Conservation (phyloP, 2,797 vertebrate genomes). For the Sphaeramia orbicularis region DNA sequence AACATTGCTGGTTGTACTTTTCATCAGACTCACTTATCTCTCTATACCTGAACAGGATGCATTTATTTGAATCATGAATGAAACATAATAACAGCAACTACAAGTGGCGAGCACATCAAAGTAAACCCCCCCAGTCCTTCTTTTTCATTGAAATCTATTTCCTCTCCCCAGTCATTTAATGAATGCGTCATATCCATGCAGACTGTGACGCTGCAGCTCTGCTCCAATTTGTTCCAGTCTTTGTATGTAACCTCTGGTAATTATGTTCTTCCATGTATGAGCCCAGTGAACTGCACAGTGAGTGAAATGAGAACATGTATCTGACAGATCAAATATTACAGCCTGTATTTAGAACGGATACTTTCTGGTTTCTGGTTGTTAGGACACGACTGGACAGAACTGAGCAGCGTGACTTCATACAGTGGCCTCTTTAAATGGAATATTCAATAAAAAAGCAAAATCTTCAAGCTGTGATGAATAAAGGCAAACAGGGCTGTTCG, state of each 20-base stretch:
- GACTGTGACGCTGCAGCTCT: background rate
- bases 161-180: constrained; percentile 21
- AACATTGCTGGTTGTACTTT: too few relatives aligned
- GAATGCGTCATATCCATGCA: constrained; percentile 8
- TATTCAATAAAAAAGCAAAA: background rate
- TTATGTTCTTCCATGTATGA: constrained; percentile 23
- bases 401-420: background rate
- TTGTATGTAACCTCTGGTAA: constrained; percentile 29
- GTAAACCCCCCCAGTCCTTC: constrained; percentile 10
- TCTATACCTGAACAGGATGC: too few relatives aligned
- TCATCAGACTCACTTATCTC: too few relatives aligned
- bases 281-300: background rate
- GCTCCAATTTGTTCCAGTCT: background rate
- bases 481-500: too few relatives aligned
- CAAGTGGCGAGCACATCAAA: constrained; percentile 31
- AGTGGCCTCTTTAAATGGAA: background rate
- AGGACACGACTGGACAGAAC: too few relatives aligned
- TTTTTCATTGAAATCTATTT: constrained; percentile 57
- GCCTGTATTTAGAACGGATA: background rate
- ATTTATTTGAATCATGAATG: too few relatives aligned
- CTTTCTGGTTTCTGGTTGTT: background rate
- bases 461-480: background rate
- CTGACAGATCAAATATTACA: constrained; percentile 21
- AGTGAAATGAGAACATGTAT: constrained; percentile 16
- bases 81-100: too few relatives aligned